Percentiles rank a stretch among this genome's conserved stretches.
These are phyloP conservation scores for Thaumetopoea pityocampa DNA, from an alignment of 1,140 invertebrate genomes.

Conservation along the genomic window DNA sequence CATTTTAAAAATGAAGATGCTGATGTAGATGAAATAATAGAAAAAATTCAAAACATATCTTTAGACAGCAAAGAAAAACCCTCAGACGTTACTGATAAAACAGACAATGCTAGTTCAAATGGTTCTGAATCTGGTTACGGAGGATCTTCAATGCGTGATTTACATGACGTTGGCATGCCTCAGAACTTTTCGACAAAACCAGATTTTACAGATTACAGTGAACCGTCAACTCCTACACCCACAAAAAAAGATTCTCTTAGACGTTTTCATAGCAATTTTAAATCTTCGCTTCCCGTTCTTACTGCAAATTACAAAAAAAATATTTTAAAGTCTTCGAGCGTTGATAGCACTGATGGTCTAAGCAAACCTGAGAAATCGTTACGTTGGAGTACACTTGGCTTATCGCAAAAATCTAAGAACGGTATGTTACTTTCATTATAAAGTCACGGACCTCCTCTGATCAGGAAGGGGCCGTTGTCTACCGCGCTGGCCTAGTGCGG, in stretches of 20 bases:
- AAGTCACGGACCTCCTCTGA: not conserved
- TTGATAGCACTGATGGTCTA: conserved; percentile 15
- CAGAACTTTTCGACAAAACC: not conserved
- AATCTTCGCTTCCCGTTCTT: conserved; percentile 27
- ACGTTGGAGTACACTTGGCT: conserved; percentile 45
- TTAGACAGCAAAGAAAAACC: conserved; percentile 23
- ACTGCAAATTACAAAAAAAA: conserved; percentile 25
- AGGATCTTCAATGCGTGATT: conserved; percentile 44
- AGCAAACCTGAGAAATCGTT: conserved; percentile 32
- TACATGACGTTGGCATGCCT: conserved; percentile 18
- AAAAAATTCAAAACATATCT: conserved; percentile 20
- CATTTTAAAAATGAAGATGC: conserved; percentile 11
- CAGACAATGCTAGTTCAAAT: conserved; percentile 39
- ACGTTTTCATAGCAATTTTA: conserved; percentile 23
- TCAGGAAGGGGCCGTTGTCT: not conserved
- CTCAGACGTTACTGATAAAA: conserved; percentile 27
- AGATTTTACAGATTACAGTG: not conserved
- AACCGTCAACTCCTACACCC: not conserved
- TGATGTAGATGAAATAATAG: conserved; percentile 18
- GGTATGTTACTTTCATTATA: conserved; percentile 6
- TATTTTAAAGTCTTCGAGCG: conserved; percentile 28
- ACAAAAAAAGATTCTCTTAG: not conserved
- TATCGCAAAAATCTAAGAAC: conserved; percentile 19
- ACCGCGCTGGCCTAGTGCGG: not conserved
- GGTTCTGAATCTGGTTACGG: conserved; percentile 54